A percentile compares a stretch with the other conserved stretches of the same genome.
Conservation (phyloP, 2,113 vertebrate species). For the Stegastes partitus region DNA sequence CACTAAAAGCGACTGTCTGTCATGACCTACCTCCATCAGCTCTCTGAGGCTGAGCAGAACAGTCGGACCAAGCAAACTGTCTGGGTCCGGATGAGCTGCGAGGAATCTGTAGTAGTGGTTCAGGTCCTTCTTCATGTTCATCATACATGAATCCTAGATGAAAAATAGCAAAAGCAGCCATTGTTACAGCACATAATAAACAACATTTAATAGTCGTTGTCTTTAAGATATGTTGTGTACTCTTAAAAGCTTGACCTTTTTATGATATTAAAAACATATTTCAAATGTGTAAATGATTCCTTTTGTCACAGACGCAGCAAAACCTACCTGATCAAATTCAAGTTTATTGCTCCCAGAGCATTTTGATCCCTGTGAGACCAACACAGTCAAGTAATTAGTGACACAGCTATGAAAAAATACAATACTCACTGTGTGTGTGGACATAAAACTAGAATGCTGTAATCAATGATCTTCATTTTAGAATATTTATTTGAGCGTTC, state of each 20-base stretch:
- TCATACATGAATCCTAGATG: constrained; percentile 74
- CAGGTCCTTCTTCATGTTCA: constrained; percentile 76
- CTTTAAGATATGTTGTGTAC: too few relatives aligned
- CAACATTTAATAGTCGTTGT: not conserved
- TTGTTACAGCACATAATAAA: not conserved
- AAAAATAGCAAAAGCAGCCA: not conserved
- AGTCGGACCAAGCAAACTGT: constrained; percentile 14
- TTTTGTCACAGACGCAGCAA: not conserved
- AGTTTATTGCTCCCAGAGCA: constrained; percentile 71
- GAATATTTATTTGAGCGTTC: not conserved
- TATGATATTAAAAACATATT: not conserved
- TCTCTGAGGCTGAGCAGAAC: constrained; percentile 64
- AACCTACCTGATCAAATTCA: constrained; percentile 80
- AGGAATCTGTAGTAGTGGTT: constrained; percentile 69
- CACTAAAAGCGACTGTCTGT: not conserved
- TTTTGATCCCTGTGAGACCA: constrained; percentile 70
- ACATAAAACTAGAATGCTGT: too few relatives aligned
- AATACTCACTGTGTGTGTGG: not conserved
- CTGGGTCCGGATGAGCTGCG: constrained; percentile 40
- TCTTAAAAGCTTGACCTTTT: not conserved
- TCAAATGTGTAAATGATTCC: not conserved
- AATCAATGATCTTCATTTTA: not conserved
- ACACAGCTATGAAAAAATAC: not conserved
- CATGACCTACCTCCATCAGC: constrained; percentile 73
- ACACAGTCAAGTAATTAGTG: not conserved